A percentile compares a stretch with the other conserved stretches of the same genome.
Evolutionary conservation across 2,113 vertebrate species (phyloP).

Genomic region (Mesoclemmys tuberculata): DNA sequence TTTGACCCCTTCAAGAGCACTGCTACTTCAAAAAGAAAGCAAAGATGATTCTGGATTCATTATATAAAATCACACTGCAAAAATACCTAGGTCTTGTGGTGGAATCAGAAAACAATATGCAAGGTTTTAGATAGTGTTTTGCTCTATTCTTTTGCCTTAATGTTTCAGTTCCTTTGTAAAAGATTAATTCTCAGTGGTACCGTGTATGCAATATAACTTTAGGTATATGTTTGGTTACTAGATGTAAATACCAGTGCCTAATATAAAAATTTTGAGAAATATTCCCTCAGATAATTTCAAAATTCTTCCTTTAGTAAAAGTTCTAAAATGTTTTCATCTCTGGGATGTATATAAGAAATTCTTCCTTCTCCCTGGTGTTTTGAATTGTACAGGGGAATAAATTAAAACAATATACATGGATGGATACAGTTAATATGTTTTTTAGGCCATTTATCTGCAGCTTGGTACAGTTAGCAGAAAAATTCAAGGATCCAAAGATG

Average conservation of each 20-base stretch:
- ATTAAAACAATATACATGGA: not conserved
- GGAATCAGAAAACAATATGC: slow-evolving; percentile 14
- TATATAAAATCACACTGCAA: not conserved
- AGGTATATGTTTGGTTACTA: not conserved
- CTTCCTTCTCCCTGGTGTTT: not conserved
- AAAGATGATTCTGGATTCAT: slow-evolving; percentile 59
- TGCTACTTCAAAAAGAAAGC: slow-evolving; percentile 72
- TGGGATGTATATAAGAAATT: not conserved
- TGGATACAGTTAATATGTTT: not conserved
- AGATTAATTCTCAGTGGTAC: not conserved
- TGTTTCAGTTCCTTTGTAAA: not conserved
- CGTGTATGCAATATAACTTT: not conserved
- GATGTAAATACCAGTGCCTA: not conserved
- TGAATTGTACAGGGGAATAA: slow-evolving; percentile 1
- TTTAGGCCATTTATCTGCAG: accelerated
- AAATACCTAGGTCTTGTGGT: not conserved
- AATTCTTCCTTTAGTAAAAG: not conserved
- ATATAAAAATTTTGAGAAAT: not conserved
- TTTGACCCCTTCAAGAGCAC: slow-evolving; percentile 85
- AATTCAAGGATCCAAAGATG: not conserved
- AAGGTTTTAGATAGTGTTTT: not conserved
- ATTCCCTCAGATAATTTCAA: not conserved
- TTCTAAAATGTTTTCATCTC: not conserved
- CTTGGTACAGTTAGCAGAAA: not conserved
- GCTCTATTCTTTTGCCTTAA: slow-evolving; percentile 9